Percentiles rank a stretch among this genome's conserved stretches.
phyloP scores from a whole-genome alignment of 2,113 vertebrate species.

The Illadopsis cleaveri region DNA sequence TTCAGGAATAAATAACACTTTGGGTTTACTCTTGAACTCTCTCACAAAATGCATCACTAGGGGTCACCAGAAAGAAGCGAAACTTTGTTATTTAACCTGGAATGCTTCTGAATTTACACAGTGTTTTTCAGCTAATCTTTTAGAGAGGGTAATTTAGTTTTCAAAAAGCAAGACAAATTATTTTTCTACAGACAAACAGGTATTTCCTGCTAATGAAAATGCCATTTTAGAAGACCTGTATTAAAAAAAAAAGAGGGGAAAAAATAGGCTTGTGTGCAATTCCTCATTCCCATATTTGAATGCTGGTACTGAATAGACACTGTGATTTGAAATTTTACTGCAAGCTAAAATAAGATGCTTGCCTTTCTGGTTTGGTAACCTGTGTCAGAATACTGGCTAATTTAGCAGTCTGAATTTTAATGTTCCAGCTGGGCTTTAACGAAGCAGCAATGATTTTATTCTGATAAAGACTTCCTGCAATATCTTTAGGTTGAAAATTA shows the following conservation, averaged over 20 bases:
- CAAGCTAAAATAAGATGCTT: neutral
- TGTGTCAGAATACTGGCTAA: neutral
- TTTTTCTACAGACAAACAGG: neutral
- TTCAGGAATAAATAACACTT: neutral
- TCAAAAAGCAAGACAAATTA: slow-evolving; percentile 22
- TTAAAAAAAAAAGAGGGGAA: neutral
- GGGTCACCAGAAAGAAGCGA: slow-evolving; percentile 24
- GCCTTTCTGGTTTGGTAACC: neutral
- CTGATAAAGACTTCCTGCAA: neutral
- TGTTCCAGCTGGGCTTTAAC: neutral
- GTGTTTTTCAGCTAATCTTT: slow-evolving; percentile 5
- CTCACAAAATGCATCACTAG: neutral
- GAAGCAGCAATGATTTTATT: neutral
- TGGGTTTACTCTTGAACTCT: neutral
- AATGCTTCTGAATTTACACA: neutral
- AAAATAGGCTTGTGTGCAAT: neutral
- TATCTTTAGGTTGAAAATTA: neutral
- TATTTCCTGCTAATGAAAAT: slow-evolving; percentile 34
- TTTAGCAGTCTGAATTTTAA: neutral
- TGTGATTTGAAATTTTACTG: slow-evolving; percentile 8
- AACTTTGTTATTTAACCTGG: neutral
- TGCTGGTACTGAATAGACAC: neutral
- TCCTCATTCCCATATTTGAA: neutral
- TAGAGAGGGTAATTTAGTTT: slow-evolving; percentile 4
- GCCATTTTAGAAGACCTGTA: neutral